Evolutionary conservation across 2,113 vertebrate species (phyloP), one percentile per base, ranked within the genome.

Genomic region (Leucosticte australis): DNA sequence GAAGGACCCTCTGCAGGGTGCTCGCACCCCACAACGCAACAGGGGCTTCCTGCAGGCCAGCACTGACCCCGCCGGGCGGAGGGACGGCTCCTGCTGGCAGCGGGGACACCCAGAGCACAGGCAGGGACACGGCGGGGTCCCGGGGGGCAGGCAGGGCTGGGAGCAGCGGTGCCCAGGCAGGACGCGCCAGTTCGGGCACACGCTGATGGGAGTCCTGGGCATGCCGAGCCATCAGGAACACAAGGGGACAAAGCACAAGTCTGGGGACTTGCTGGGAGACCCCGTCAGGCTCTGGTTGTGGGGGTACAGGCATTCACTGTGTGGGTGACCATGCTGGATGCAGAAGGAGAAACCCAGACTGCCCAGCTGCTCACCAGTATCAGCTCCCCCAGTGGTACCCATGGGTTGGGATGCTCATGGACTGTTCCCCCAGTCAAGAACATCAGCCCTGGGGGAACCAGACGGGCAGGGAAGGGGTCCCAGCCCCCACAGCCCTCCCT

Each of bases 21-120:
- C 26, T 7, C 0, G 0, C 6, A n/a, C 8, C 56, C 41, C 7
- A 2, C 14, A 56, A 14, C 0, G 0, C 18, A 11, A 6, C 31
- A 35, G 20, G 11, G 52, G 1, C 10, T 8, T 21, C 13, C 7
- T 7, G 22, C 5, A 69, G 55, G 28, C 17, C 21, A 22, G 64
- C 9, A 2, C 15, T 6, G 42, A 7, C 15, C 7, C 24, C 2
- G 2, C 21, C 1, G 5, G 30, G 55, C 24, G 15, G 5, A 57
- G 65, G 30, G 23, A 49, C 1, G 0, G 56, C 22, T 56, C 67
- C 75, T 50, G 70, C 49, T 26, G 23, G 42, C 2, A 0, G 11
- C 10, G 42, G 62, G 37, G 37, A 39, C 41, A 26, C 35, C 63
- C 27, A 11, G 35, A 33, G 46, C 27, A n/a, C 8, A 8, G 46